phyloP scores from a whole-genome alignment of 2,888 invertebrate species.

The Nemotelus pantherinus region DNA sequence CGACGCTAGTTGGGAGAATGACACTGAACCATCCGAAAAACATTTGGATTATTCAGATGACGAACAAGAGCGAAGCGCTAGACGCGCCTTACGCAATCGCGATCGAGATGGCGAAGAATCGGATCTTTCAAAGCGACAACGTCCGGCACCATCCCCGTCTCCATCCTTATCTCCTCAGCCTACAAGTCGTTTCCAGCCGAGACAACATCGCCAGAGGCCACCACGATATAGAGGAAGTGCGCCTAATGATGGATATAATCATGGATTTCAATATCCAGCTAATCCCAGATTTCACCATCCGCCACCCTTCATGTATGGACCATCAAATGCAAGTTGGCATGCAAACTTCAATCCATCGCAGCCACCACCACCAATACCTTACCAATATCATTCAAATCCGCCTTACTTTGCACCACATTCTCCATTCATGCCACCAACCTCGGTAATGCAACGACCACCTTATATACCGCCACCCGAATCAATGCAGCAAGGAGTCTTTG shows the following conservation, averaged over 20 bases:
- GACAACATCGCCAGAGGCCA: constrained; percentile 10
- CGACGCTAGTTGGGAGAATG: constrained; percentile 89
- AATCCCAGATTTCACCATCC: neutral
- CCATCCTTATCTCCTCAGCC: neutral
- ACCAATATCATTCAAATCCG: neutral
- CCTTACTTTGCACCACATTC: too few relatives aligned
- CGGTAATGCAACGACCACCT: too few relatives aligned
- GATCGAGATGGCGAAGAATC: constrained; percentile 58
- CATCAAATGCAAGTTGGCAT: constrained; percentile 38
- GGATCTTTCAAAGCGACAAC: constrained; percentile 44
- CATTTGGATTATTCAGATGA: constrained; percentile 88
- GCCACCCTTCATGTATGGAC: constrained; percentile 21
- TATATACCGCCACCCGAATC: too few relatives aligned
- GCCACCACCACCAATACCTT: constrained; percentile 7
- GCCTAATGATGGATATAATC: neutral
- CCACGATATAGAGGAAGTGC: neutral
- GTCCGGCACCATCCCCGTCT: constrained; percentile 3
- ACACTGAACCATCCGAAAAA: constrained; percentile 79
- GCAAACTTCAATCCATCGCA: constrained; percentile 21
- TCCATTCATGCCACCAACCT: too few relatives aligned
- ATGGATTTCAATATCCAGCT: neutral
- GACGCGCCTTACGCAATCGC: constrained; percentile 61
- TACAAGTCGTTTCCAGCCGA: constrained; percentile 49
- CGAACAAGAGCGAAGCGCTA: constrained; percentile 77
- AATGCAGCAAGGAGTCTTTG: constrained; percentile 21